Percentiles rank a stretch among this genome's conserved stretches.
Evolutionary conservation across 2,113 vertebrate genomes (phyloP).

Genomic region (Anser brachyrhynchus): DNA sequence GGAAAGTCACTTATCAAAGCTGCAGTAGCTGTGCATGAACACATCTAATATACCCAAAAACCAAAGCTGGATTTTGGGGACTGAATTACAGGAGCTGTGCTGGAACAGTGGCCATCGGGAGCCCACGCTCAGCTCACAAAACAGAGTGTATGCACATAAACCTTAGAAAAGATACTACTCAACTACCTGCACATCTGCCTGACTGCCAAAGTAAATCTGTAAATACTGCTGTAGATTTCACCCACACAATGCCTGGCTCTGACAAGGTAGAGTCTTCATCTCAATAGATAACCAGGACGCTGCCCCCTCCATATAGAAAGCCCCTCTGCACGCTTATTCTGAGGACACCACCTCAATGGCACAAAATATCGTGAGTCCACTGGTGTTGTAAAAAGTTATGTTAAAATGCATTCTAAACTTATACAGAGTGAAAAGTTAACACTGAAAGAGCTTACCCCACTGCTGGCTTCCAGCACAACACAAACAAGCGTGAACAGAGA

Average conservation of each 20-base stretch:
- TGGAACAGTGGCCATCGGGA: not conserved
- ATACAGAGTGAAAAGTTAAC: not conserved
- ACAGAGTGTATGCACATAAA: accelerated
- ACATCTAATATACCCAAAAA: not conserved
- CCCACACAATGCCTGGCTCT: not conserved
- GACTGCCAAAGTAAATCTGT: not conserved
- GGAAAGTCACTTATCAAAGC: not conserved
- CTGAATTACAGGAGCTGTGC: not conserved
- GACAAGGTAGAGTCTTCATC: not conserved
- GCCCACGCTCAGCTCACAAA: not conserved
- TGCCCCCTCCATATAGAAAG: not conserved
- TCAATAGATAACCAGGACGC: not conserved
- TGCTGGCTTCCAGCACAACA: not conserved
- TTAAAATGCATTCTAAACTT: not conserved
- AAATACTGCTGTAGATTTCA: not conserved
- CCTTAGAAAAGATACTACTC: not conserved
- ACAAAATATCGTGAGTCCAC: not conserved
- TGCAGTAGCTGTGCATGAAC: not conserved
- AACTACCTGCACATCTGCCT: not conserved
- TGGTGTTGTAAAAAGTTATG: not conserved
- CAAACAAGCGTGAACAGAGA: not conserved
- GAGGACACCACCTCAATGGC: not conserved
- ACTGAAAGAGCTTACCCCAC: not conserved
- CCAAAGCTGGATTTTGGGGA: not conserved
- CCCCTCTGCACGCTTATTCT: not conserved